Evolutionary conservation across 2,797 vertebrate species (phyloP), one percentile per base, ranked within the genome.

Genomic region (Steatocranus sp.): DNA sequence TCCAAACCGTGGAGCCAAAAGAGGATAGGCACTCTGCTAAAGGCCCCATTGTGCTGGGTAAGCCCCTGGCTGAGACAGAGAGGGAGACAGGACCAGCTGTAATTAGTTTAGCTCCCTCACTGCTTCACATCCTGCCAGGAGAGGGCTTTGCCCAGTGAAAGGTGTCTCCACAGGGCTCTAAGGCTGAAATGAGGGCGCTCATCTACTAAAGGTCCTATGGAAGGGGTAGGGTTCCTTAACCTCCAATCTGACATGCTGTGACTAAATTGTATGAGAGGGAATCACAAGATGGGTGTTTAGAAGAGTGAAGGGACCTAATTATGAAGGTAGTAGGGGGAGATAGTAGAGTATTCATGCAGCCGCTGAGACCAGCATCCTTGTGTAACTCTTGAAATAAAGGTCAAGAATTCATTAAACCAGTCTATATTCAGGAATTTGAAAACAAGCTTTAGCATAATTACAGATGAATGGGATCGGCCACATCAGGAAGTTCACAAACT

Each of bases 41-140:
- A 94, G 94, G 92, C 76, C 84, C 89, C 91, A 94, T 97, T 97
- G 96, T 96, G 86, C 89, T 78, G 78, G 80, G 66, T 93, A 95
- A 96, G 93, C 91, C 91, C 86, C 82, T 86, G 90, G 94, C 93
- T 95, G 93, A 93, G 90, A 92, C 91, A 51, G 90, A 56, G 91
- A 84, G 84, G 85, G 86, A 91, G 87, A 90, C 86, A 15, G 92
- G 80, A 83, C 81, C 85, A 63, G 90, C 89, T 89, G 92, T 96
- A 96, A 96, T 96, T 96, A 96, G 94, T 95, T 96, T 95, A 95
- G 89, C 92, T 91, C 84, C 86, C 89, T 90, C 61, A 78, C 90
- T 87, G 90, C 90, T 92, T 90, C 88, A 81, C 89, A 85, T 90
- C 68, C 51, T 88, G 91, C 95, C 94, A 95, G 89, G 88, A 93